Evolutionary conservation across 2,113 vertebrate genomes (phyloP), one percentile per base, ranked within the genome.

Genomic region (Tragelaphus imberbis): DNA sequence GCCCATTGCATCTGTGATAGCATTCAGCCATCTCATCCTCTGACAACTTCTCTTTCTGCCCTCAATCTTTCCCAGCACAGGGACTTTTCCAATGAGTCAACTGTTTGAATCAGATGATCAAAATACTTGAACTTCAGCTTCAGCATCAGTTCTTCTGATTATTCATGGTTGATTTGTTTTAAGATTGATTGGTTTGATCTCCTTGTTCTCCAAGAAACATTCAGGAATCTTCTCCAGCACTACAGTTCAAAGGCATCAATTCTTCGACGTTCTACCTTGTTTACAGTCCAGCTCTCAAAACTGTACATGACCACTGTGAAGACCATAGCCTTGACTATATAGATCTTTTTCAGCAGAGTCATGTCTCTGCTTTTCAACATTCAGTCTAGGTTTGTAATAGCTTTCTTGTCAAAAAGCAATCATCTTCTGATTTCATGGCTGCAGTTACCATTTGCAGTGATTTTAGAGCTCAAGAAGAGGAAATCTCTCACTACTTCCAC

Each of bases 281-380:
- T 40, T 71, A 40, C 19, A 71, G 19, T 71, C 10, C 68, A 71
- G 5, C 68, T 71, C n/a, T 40, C 68, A 71, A 71, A 71, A 71
- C 68, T 71, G n/a, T 71, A 40, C n/a, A 40, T 23, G n/a, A 23
- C 68, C 68, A 71, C 68, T 71, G 68, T 19, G 68, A 23, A 71
- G 5, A 71, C 19, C 68, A 40, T 40, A 40, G 68, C 19, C 5
- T 11, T 40, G n/a, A 71, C n/a, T 71, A 13, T 23, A 23, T 0
- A 0, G 68, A 23, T 10, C 5, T 71, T 71, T 71, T 19, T 71
- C 0, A 0, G n/a, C 68, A 40, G 10, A 71, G 19, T 12, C 6
- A 23, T 23, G 10, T 12, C 5, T 23, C 68, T 71, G 68, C 19
- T 71, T 71, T 71, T 71, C 68, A 71, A 71, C n/a, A 71, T 12